Evolutionary conservation across 53 echinoderm and acorn worm genomes (phyloP).

Genomic region (Holothuria scabra): DNA sequence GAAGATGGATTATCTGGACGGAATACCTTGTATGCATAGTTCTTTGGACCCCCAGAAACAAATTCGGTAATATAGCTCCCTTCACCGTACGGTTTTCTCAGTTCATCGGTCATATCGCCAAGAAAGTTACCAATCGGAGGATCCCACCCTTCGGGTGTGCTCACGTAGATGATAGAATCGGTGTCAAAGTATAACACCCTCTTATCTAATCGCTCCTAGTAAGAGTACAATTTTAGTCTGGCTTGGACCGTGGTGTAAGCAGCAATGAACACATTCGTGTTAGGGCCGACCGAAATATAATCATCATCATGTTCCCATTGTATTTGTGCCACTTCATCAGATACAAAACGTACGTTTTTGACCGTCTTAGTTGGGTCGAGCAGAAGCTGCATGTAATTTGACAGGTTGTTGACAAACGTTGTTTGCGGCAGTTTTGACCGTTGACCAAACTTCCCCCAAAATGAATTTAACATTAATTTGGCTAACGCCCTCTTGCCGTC

Average conservation of each 20-base stretch:
- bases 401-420: too few species aligned
- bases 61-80: slow-evolving; percentile 59
- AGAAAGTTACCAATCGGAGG: slow-evolving; percentile 51
- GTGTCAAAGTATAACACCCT: too few species aligned
- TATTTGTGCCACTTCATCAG: slow-evolving; percentile 11
- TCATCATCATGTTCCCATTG: slow-evolving; percentile 4
- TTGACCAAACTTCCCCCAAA: slow-evolving; percentile 68
- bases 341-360: neutral
- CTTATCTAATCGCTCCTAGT: too few species aligned
- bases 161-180: too few species aligned
- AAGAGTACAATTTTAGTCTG: slow-evolving; percentile 6
- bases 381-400: too few species aligned
- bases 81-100: slow-evolving; percentile 49
- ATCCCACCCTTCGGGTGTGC: neutral
- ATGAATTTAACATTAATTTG: too few species aligned
- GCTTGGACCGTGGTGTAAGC: slow-evolving; percentile 36
- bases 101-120: slow-evolving; percentile 67
- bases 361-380: slow-evolving; percentile 12
- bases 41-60: slow-evolving; percentile 49
- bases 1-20: neutral
- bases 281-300: neutral
- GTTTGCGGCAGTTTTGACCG: too few species aligned
- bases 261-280: slow-evolving; percentile 27
- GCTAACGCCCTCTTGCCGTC: slow-evolving; percentile 54
- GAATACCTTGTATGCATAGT: slow-evolving; percentile 56